phyloP scores from a whole-genome alignment of 2,113 vertebrate species.

The Spea bombifrons region DNA sequence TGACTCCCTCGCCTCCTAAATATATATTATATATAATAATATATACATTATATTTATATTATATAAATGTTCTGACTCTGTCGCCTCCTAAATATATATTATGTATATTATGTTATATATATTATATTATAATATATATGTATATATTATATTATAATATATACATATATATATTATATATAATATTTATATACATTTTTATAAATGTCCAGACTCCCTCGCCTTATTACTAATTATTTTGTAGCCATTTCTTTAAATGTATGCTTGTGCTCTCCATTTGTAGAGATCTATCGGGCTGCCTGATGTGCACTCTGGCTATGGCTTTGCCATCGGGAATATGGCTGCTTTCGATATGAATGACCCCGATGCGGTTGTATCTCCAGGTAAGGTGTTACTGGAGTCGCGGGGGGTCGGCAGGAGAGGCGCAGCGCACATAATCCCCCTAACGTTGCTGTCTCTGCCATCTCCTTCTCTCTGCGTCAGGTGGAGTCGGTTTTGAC shows the following conservation, averaged over 20 bases:
- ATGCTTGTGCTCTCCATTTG: slow-evolving; percentile 12
- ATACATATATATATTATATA: too few species aligned
- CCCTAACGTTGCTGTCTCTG: not conserved
- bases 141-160: too few species aligned
- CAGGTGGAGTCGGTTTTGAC: slow-evolving; percentile 95
- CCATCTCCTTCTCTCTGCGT: not conserved
- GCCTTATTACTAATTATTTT: too few species aligned
- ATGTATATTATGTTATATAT: too few species aligned
- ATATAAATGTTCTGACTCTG: too few species aligned
- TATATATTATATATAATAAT: too few species aligned
- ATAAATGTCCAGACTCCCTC: too few species aligned
- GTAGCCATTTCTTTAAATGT: not conserved
- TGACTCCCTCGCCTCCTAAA: not conserved
- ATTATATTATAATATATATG: too few species aligned
- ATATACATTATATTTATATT: too few species aligned
- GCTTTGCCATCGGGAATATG: slow-evolving; percentile 98
- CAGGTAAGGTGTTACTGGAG: slow-evolving; percentile 66
- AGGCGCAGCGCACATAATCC: not conserved
- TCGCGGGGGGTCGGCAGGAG: not conserved
- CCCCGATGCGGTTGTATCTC: slow-evolving; percentile 88
- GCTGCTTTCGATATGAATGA: slow-evolving; percentile 93
- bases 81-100: too few species aligned
- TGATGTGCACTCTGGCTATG: slow-evolving; percentile 95
- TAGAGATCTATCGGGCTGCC: slow-evolving; percentile 94
- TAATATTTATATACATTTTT: too few species aligned